Conservation (phyloP, 2,113 vertebrate genomes). For the Cyanoliseus patagonus region DNA sequence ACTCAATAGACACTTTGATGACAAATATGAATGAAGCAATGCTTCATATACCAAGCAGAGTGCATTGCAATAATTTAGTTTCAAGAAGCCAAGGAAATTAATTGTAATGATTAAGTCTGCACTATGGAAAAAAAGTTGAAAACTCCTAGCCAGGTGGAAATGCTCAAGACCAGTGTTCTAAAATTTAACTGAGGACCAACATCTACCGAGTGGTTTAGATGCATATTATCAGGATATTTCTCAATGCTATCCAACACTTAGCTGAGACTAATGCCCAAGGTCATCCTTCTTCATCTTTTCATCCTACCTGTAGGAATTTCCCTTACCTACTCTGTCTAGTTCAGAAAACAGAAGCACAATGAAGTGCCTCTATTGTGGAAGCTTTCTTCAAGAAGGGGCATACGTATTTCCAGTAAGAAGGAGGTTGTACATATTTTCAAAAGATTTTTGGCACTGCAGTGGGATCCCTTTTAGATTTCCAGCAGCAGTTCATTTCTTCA, state of each 20-base stretch:
- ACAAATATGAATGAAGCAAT: neutral
- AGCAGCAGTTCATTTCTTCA: constrained; percentile 43
- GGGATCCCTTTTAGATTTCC: constrained; percentile 51
- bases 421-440: constrained; percentile 16
- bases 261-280: neutral
- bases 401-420: neutral
- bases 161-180: neutral
- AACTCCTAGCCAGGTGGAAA: constrained; percentile 5
- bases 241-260: neutral
- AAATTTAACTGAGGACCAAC: neutral
- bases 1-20: neutral
- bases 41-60: neutral
- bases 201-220: neutral
- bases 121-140: neutral
- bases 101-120: neutral
- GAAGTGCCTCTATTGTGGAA: neutral
- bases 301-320: neutral
- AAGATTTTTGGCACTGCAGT: constrained; percentile 17
- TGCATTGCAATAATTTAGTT: neutral
- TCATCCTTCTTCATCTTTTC: neutral
- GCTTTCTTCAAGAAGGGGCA: constrained; percentile 6
- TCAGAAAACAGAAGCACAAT: neutral
- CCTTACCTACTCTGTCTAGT: neutral
- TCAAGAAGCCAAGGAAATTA: neutral
- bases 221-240: neutral